A percentile compares a stretch with the other conserved stretches of the same genome.
phyloP scores from a whole-genome alignment of 2,888 invertebrate species.

The Lasius fuliginosus region DNA sequence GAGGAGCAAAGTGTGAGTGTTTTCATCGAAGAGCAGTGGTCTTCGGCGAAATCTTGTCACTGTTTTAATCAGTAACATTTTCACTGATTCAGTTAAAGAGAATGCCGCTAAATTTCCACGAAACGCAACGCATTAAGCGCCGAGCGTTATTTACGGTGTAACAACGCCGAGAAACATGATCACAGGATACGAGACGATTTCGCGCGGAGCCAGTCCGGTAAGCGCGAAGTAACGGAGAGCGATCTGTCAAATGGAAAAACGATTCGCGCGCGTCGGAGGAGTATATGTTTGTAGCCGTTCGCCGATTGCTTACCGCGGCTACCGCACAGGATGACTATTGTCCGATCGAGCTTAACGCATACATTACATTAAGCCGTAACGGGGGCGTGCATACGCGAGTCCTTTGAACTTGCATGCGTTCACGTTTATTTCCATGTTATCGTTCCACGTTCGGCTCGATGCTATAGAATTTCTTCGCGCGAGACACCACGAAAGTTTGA shows the following conservation, averaged over 20 bases:
- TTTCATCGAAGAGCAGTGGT: not conserved
- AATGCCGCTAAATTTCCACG: conserved; percentile 12
- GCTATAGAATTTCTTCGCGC: not conserved
- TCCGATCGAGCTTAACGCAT: conserved; percentile 62
- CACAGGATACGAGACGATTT: conserved; percentile 20
- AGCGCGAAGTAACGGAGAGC: conserved; percentile 40
- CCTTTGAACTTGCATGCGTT: not conserved
- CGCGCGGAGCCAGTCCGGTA: not conserved
- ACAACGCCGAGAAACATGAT: conserved; percentile 11
- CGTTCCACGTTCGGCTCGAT: not conserved
- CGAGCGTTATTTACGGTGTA: conserved; percentile 22
- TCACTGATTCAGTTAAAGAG: not conserved
- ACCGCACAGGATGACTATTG: conserved; percentile 58
- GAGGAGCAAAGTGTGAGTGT: not conserved
- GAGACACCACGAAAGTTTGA: not conserved
- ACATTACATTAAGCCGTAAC: conserved; percentile 48
- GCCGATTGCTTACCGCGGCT: conserved; percentile 59
- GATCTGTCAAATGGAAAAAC: conserved; percentile 56
- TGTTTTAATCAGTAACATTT: not conserved
- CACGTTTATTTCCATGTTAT: conserved; percentile 24
- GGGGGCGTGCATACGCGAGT: not conserved
- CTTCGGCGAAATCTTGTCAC: not conserved
- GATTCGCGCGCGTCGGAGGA: conserved; percentile 58
- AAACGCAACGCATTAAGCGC: conserved; percentile 3
- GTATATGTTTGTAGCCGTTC: conserved; percentile 57